phyloP scores from a whole-genome alignment of 2,888 invertebrate species.

The Eudasyphora cyanicolor region DNA sequence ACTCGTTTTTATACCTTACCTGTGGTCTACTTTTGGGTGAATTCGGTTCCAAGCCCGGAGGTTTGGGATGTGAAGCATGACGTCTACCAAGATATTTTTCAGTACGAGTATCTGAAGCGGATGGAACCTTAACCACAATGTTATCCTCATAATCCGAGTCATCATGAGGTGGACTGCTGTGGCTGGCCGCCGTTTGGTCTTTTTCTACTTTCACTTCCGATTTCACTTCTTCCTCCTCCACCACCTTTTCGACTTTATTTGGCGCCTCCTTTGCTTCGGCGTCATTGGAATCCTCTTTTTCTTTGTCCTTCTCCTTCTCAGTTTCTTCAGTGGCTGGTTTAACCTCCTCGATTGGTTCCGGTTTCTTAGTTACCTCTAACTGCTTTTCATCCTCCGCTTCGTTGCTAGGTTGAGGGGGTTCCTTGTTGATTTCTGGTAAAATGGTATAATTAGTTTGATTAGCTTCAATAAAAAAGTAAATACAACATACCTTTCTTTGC shows the following conservation, averaged over 20 bases:
- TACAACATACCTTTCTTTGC: conserved; percentile 69
- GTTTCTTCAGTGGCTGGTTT: conserved; percentile 67
- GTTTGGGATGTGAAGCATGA: conserved; percentile 76
- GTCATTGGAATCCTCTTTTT: conserved; percentile 31
- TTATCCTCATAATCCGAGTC: conserved; percentile 83
- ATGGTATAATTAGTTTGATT: neutral
- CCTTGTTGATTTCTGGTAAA: conserved; percentile 31
- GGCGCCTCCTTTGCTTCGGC: conserved; percentile 40
- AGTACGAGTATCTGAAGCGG: conserved; percentile 70
- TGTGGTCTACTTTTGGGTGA: conserved; percentile 65
- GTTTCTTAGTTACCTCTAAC: conserved; percentile 4
- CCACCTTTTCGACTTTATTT: neutral
- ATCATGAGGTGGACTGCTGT: conserved; percentile 73
- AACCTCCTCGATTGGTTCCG: conserved; percentile 38
- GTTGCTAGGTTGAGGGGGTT: conserved; percentile 15
- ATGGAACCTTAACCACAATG: conserved; percentile 83
- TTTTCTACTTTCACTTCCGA: conserved; percentile 18
- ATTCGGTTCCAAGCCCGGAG: conserved; percentile 79
- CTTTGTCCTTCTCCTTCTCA: conserved; percentile 49
- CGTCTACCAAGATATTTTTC: conserved; percentile 68
- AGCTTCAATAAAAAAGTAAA: neutral
- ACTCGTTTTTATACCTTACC: conserved; percentile 39
- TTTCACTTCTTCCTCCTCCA: neutral
- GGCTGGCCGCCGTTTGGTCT: conserved; percentile 35
- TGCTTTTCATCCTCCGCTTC: conserved; percentile 3